Conservation (phyloP, 2,113 vertebrate species). For the Epinephelus moara region DNA sequence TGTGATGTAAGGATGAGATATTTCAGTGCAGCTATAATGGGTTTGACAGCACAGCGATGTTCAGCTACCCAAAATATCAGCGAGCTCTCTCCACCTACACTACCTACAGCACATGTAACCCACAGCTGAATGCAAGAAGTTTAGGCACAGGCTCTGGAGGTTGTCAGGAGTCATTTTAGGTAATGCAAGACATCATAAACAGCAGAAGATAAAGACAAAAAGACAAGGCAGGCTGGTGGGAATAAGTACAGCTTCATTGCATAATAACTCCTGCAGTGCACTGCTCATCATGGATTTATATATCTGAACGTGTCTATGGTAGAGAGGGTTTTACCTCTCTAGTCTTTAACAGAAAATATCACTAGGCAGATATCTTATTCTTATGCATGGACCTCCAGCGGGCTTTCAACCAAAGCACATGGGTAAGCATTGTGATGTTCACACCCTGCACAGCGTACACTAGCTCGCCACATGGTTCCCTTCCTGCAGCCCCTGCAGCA, state of each 20-base stretch:
- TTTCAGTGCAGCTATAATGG: conserved; percentile 64
- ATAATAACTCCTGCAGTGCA: not conserved
- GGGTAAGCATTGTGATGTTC: not conserved
- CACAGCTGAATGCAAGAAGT: conserved; percentile 46
- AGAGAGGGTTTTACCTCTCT: not conserved
- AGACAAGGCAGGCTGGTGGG: not conserved
- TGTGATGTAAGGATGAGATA: conserved; percentile 65
- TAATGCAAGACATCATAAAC: conserved; percentile 21
- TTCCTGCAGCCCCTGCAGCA: conserved; percentile 12
- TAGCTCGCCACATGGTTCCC: not conserved
- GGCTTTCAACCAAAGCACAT: not conserved
- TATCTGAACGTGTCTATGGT: not conserved
- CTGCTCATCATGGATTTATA: not conserved
- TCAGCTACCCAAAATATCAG: conserved; percentile 70
- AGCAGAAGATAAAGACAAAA: not conserved
- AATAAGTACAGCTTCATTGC: not conserved
- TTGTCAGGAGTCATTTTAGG: conserved; percentile 30
- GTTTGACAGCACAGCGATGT: conserved; percentile 61
- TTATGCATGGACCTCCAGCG: not conserved
- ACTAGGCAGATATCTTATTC: not conserved
- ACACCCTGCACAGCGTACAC: not conserved
- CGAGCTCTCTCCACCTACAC: conserved; percentile 71
- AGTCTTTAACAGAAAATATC: not conserved
- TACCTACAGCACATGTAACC: conserved; percentile 57
- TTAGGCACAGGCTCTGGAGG: conserved; percentile 33